A percentile compares a stretch with the other conserved stretches of the same genome.
These are phyloP conservation scores for Calliopsis andreniformis DNA, from an alignment of 1,140 invertebrate genomes.

Conservation along the genomic window DNA sequence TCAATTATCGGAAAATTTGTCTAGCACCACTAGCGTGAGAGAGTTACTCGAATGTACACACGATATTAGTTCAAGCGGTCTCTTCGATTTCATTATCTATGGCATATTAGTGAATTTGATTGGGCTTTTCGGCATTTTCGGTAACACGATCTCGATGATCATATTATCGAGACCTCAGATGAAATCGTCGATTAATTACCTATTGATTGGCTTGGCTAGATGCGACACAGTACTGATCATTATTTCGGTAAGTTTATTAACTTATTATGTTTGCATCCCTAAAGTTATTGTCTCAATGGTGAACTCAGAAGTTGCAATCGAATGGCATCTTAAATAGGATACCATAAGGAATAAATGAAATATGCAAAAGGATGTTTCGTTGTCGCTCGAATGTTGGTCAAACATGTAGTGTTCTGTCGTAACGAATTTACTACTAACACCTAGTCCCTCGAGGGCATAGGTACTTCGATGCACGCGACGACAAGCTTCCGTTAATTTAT, in stretches of 20 bases:
- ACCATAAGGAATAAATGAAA: too few relatives aligned
- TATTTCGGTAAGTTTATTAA: slow-evolving; percentile 83
- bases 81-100: slow-evolving; percentile 91
- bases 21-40: background rate
- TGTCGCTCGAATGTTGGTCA: too few relatives aligned
- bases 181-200: slow-evolving; percentile 96
- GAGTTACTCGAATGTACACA: slow-evolving; percentile 76
- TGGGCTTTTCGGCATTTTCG: slow-evolving; percentile 92
- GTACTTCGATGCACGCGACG: background rate
- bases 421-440: background rate
- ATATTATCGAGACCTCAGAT: slow-evolving; percentile 95
- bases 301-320: too few relatives aligned
- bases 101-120: slow-evolving; percentile 92
- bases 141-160: slow-evolving; percentile 94
- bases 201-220: slow-evolving; percentile 93
- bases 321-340: slow-evolving; percentile 6
- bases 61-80: slow-evolving; percentile 79
- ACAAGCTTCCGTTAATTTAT: background rate
- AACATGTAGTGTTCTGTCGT: background rate
- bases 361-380: background rate
- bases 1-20: slow-evolving; percentile 51
- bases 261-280: background rate
- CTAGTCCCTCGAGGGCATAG: background rate
- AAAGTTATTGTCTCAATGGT: too few relatives aligned
- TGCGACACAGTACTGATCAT: slow-evolving; percentile 95